Conservation (phyloP, 2,113 vertebrate genomes). For the Dascyllus trimaculatus region DNA sequence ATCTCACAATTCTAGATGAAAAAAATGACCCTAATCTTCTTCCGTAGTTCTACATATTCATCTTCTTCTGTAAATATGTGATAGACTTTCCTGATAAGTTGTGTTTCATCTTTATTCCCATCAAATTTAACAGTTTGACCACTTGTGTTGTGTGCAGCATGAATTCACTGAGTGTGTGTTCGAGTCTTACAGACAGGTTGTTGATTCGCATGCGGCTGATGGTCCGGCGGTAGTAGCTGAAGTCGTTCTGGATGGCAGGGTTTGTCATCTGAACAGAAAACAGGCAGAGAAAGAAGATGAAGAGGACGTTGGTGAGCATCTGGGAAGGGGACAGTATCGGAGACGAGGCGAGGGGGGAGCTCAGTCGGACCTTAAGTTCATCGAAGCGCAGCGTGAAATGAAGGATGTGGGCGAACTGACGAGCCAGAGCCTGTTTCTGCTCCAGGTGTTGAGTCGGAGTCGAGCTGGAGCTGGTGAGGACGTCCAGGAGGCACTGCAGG, state of each 20-base stretch:
- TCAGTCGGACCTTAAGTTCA: conserved; percentile 91
- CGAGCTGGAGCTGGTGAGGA: conserved; percentile 89
- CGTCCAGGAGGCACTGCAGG: conserved; percentile 90
- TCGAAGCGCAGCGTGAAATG: conserved; percentile 98
- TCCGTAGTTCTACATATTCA: no score
- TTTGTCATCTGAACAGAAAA: conserved; percentile 91
- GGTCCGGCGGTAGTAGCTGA: conserved; percentile 98
- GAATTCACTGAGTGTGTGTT: not conserved
- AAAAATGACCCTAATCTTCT: no score
- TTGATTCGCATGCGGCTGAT: conserved; percentile 80
- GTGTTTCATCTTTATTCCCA: no score
- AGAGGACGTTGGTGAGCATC: not conserved
- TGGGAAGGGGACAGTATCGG: not conserved
- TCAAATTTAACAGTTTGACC: no score
- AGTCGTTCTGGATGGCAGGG: conserved; percentile 99
- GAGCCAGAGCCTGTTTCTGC: conserved; percentile 98
- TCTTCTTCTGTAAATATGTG: no score
- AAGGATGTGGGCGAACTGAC: conserved; percentile 97
- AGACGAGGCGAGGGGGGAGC: no score
- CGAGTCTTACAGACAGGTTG: conserved; percentile 67
- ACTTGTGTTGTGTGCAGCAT: not conserved
- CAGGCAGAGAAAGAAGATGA: not conserved
- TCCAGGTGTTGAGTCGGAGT: conserved; percentile 97
- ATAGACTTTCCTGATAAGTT: no score
- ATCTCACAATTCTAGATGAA: no score